Evolutionary conservation across 2,113 vertebrate species (phyloP), one percentile per base, ranked within the genome.

Genomic region (Megaceryle torquata): DNA sequence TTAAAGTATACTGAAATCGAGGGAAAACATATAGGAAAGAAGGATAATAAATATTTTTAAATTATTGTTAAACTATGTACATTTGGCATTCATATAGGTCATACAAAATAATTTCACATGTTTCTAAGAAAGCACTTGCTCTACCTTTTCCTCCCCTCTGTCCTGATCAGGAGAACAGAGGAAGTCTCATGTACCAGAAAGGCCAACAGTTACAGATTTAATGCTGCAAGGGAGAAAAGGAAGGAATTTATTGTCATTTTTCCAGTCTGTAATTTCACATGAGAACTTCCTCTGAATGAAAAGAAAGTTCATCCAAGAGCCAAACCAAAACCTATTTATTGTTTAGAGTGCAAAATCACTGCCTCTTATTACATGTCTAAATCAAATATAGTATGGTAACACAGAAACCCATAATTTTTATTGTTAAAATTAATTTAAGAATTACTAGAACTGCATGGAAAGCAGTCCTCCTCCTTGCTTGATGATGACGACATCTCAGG

Each of bases 41-140:
- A 82, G 25, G 4, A 63, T 25, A 67, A 70, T 5, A 21, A 31
- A 57, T 13, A 33, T 10, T 35, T 43, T 7, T 41, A 69, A 78
- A 9, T 3, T 33, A 39, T 5, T 8, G 5, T 17, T 44, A 70
- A 91, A 29, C 4, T 35, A 22, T 3, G 4, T 26, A 29, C 10
- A 31, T 41, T 53, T 65, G 2, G 3, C n/a, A 82, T 53, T 84
- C 51, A 15, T 3, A 13, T 21, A 51, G 37, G 43, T 31, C 31
- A 65, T 6, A 64, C 4, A 80, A 64, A n/a, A 1, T 5, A 17
- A 39, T 33, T 44, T 15, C 20, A 54, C 0, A 0, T 18, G 11
- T 46, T 80, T 71, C 14, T 67, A 54, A 28, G 26, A 81, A 81
- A 86, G 17, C 6, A 83, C 11, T 41, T 60, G 26, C 17, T 85